Evolutionary conservation across 1,140 invertebrate genomes (phyloP).

Genomic region (Battus philenor): DNA sequence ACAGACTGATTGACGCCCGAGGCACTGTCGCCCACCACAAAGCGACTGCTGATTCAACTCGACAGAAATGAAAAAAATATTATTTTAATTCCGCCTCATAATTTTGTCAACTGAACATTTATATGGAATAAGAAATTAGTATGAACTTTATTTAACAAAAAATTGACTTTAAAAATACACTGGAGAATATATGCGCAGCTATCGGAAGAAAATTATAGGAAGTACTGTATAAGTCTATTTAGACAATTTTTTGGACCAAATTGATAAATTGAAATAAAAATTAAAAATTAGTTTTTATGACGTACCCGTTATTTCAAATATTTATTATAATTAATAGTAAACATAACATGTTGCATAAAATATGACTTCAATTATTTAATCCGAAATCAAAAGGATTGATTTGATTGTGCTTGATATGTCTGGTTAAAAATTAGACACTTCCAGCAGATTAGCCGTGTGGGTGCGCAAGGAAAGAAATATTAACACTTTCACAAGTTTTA

Average conservation of each 20-base stretch:
- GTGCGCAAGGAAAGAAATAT: slow-evolving; percentile 56
- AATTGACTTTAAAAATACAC: too few species aligned
- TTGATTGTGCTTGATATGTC: neutral
- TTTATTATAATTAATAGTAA: too few species aligned
- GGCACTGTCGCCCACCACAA: slow-evolving; percentile 47
- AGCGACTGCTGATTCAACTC: slow-evolving; percentile 13
- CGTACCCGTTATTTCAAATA: too few species aligned
- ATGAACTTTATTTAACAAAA: too few species aligned
- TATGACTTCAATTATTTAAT: neutral
- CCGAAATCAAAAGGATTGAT: neutral
- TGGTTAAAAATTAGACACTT: slow-evolving; percentile 15
- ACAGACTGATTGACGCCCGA: slow-evolving; percentile 63
- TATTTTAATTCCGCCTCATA: neutral
- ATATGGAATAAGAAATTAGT: too few species aligned
- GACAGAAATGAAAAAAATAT: neutral
- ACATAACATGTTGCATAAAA: slow-evolving; percentile 3
- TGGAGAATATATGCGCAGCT: too few species aligned
- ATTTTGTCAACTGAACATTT: too few species aligned
- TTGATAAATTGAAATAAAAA: too few species aligned
- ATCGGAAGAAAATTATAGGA: too few species aligned
- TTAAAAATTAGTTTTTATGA: too few species aligned
- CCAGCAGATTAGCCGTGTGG: slow-evolving; percentile 31
- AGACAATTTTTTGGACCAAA: too few species aligned
- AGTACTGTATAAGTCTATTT: too few species aligned
- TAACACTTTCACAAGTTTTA: slow-evolving; percentile 67